Conservation (phyloP, 2,888 invertebrate genomes). For the Cerastis rubricosa region DNA sequence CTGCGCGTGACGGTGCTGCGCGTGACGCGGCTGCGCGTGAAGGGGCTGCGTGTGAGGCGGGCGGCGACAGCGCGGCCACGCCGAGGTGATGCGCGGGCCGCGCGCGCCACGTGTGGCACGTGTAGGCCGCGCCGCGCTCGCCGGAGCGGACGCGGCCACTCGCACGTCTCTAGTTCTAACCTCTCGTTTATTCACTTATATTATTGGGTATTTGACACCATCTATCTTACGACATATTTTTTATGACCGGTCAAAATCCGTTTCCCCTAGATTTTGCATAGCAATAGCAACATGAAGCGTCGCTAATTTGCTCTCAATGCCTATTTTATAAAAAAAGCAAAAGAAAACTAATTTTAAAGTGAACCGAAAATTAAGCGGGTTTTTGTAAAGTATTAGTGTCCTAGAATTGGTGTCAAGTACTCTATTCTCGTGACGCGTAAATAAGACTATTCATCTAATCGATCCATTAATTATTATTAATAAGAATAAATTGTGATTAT, state of each 20-base stretch:
- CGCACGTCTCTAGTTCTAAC: neutral
- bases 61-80: neutral
- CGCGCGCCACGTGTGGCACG: conserved; percentile 22
- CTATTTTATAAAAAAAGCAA: neutral
- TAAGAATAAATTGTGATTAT: conserved; percentile 54
- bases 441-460: conserved; percentile 44
- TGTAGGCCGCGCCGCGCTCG: neutral
- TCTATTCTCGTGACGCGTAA: conserved; percentile 38
- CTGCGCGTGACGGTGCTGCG: neutral
- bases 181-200: conserved; percentile 1
- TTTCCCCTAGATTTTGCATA: neutral
- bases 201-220: conserved; percentile 3
- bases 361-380: neutral
- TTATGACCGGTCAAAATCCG: neutral
- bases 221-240: neutral
- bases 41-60: neutral
- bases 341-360: neutral
- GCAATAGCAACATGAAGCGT: neutral
- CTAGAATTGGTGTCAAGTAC: neutral
- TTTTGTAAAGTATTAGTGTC: neutral
- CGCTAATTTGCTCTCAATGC: neutral
- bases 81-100: conserved; percentile 31
- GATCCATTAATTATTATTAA: conserved; percentile 31
- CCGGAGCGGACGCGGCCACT: conserved; percentile 15
- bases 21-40: neutral